These are phyloP conservation scores for Neelides sp. DNA, from an alignment of 1,140 invertebrate species.

Conservation along the genomic window DNA sequence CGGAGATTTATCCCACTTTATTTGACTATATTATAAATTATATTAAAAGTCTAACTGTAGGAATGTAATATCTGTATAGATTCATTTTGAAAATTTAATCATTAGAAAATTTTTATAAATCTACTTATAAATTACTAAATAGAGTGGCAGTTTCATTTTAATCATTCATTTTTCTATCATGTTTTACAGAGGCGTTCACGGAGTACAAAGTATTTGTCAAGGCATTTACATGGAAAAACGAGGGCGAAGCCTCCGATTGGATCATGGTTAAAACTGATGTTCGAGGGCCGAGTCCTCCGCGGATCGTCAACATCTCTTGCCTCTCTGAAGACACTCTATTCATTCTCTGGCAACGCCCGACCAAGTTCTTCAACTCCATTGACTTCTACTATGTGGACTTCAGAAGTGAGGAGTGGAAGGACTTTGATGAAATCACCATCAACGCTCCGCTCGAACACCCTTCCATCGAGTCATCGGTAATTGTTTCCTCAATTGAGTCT, in stretches of 20 bases:
- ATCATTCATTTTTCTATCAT: slow-evolving; percentile 24
- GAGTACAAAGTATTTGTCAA: slow-evolving; percentile 76
- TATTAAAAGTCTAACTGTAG: neutral
- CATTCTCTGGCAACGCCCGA: slow-evolving; percentile 65
- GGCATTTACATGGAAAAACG: slow-evolving; percentile 57
- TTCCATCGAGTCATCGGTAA: too few species aligned
- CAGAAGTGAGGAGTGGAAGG: slow-evolving; percentile 43
- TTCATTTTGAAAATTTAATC: neutral
- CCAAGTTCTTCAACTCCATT: slow-evolving; percentile 55
- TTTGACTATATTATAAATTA: too few species aligned
- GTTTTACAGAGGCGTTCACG: slow-evolving; percentile 57
- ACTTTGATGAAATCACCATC: slow-evolving; percentile 50
- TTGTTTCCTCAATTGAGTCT: too few species aligned
- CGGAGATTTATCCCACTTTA: too few species aligned
- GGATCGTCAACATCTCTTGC: slow-evolving; percentile 68
- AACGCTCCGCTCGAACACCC: slow-evolving; percentile 45
- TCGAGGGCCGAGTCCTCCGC: slow-evolving; percentile 59
- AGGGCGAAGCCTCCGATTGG: slow-evolving; percentile 56
- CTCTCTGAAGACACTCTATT: slow-evolving; percentile 58
- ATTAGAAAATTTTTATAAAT: neutral
- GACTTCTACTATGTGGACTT: slow-evolving; percentile 68
- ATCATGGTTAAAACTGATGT: slow-evolving; percentile 66
- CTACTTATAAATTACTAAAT: neutral
- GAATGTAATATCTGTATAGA: neutral
- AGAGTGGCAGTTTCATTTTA: too few species aligned